Base-by-base conservation (phyloP, 1,140 invertebrate species). In the Yoshiicerus persimilis region DNA sequence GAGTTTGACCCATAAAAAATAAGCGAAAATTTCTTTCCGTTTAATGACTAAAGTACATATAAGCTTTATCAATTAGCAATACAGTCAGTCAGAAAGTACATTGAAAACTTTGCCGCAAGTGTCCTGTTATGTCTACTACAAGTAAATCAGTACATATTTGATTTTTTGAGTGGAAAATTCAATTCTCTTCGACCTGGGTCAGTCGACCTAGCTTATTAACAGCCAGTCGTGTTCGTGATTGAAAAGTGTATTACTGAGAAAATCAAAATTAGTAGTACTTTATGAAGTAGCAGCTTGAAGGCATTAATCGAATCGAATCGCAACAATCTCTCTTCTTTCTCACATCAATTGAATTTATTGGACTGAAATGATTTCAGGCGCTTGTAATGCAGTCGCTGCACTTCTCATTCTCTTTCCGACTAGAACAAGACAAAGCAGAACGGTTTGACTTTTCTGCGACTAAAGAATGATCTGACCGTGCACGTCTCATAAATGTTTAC, bases 401-500 rank as follows among this genome's bases (percentile, higher is more conserved):
- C 34, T 80, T 80, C 75, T 80, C 32, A 20, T 32, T 20, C 2
- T 66, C 64, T 66, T 66, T 66, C 23, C 11, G 23, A 27, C 64
- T 80, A 34, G 13, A n/a, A 30, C 32, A 80, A n/a, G 75, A 13
- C 30, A 36, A 16, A 38, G 34, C 32, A 80, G 75, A 20, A 34
- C 32, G 9, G n/a, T 20, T 30, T 36, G n/a, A 38, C 32, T 36
- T 38, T 36, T 36, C 34, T 36, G 75, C 32, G 34, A 80, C 30
- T 80, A 20, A 16, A 34, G 75, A 80, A n/a, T 80, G 75, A 80
- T 32, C 25, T 70, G 75, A 80, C 75, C 75, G 75, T 80, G 75
- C 75, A 80, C 75, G 75, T 80, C 75, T 80, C 75, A 80, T 80
- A 80, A 80, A 80, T 80, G 75, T 80, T 80, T 36, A n/a, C 75